Evolutionary conservation across 2,797 vertebrate genomes (phyloP).

Genomic region (Macroramphosus scolopax): DNA sequence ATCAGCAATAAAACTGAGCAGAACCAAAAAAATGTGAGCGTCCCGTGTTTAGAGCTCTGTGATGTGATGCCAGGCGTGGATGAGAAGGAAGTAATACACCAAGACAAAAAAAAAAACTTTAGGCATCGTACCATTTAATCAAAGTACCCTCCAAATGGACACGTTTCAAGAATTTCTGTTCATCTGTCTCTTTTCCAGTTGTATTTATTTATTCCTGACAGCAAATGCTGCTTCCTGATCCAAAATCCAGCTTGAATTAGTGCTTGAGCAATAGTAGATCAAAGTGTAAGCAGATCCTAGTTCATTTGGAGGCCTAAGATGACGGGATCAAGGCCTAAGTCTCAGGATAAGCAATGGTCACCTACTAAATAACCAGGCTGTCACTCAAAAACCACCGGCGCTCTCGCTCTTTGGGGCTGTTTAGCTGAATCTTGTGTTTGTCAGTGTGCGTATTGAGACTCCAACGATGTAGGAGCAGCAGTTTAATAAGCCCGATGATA

Average conservation of each 20-base stretch:
- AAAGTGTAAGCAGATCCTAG: slow-evolving; percentile 62
- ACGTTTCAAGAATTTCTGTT: slow-evolving; percentile 35
- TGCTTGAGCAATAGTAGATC: slow-evolving; percentile 55
- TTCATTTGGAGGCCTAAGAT: slow-evolving; percentile 52
- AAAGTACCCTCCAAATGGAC: slow-evolving; percentile 54
- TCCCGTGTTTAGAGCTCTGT: slow-evolving; percentile 56
- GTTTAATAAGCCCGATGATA: slow-evolving; percentile 5
- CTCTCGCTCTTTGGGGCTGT: slow-evolving; percentile 4
- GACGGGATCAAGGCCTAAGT: slow-evolving; percentile 59
- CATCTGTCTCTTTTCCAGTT: slow-evolving; percentile 37
- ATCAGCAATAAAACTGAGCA: slow-evolving; percentile 55
- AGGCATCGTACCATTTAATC: slow-evolving; percentile 57
- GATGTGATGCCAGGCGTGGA: slow-evolving; percentile 59
- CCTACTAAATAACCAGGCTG: slow-evolving; percentile 63
- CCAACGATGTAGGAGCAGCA: background rate
- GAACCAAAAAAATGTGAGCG: slow-evolving; percentile 40
- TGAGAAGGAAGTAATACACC: slow-evolving; percentile 48
- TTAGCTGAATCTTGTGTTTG: slow-evolving; percentile 13
- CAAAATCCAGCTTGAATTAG: slow-evolving; percentile 56
- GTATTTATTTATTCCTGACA: slow-evolving; percentile 63
- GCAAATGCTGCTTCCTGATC: slow-evolving; percentile 53
- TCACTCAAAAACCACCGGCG: slow-evolving; percentile 45
- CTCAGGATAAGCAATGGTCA: slow-evolving; percentile 63
- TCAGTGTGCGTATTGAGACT: slow-evolving; percentile 13
- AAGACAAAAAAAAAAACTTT: slow-evolving; percentile 50